Evolutionary conservation across 2,797 vertebrate species (phyloP).

Genomic region (Florisuga fusca): DNA sequence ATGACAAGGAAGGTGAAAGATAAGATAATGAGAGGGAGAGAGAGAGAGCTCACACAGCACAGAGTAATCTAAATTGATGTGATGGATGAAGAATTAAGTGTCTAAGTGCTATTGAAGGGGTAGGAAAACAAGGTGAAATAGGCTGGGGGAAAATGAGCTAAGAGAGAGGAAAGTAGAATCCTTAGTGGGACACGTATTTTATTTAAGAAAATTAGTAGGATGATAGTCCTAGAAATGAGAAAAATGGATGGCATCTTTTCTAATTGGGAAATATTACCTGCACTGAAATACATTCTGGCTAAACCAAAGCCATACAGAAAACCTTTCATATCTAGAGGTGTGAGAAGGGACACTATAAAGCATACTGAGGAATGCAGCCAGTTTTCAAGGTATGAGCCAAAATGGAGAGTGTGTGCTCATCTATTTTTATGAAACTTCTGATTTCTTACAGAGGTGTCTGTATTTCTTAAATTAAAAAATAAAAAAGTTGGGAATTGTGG

Average conservation of each 20-base stretch:
- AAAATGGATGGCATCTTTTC: not conserved
- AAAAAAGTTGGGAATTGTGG: rapidly evolving
- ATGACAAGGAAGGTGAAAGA: not conserved
- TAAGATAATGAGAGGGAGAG: not conserved
- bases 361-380: not conserved
- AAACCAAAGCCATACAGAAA: not conserved
- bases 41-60: not conserved
- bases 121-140: conserved; percentile 6
- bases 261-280: not conserved
- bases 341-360: not conserved
- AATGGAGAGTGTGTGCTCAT: not conserved
- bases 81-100: conserved; percentile 37
- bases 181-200: not conserved
- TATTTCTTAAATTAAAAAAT: not conserved
- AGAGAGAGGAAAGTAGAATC: not conserved
- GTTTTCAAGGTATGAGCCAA: not conserved
- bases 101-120: not conserved
- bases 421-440: not conserved
- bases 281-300: not conserved
- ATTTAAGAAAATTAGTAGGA: not conserved
- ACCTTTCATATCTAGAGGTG: not conserved
- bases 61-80: not conserved
- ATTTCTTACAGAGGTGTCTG: not conserved
- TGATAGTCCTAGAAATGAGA: not conserved
- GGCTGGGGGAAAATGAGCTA: not conserved